Evolutionary conservation across 2,113 vertebrate species (phyloP).

Genomic region (Phainopepla nitens): DNA sequence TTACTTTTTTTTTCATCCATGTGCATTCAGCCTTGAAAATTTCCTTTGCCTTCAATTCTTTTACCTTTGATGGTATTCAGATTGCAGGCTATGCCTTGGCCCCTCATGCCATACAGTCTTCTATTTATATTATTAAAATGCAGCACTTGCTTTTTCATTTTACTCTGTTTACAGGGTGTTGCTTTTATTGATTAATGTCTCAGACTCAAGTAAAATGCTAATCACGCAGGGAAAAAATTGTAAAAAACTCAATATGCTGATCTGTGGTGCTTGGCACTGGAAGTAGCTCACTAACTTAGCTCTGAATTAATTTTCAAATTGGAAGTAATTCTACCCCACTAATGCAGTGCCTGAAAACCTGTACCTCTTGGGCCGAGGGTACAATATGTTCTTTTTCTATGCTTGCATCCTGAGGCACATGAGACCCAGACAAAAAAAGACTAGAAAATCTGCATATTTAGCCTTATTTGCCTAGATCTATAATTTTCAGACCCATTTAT

Average conservation of each 20-base stretch:
- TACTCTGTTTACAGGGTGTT: slow-evolving; percentile 42
- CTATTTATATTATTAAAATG: slow-evolving; percentile 40
- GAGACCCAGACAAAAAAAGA: background rate
- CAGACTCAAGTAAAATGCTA: slow-evolving; percentile 60
- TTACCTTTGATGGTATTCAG: slow-evolving; percentile 29
- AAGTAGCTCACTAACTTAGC: background rate
- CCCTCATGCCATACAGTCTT: slow-evolving; percentile 6
- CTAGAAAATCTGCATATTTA: background rate
- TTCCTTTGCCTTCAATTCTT: slow-evolving; percentile 48
- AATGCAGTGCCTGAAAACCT: background rate
- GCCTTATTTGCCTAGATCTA: background rate
- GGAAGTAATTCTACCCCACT: background rate
- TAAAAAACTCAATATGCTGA: slow-evolving; percentile 22
- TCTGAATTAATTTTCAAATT: background rate
- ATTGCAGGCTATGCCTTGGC: slow-evolving; percentile 14
- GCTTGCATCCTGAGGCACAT: accelerated
- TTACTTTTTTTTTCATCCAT: background rate
- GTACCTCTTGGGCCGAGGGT: background rate
- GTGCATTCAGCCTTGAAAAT: slow-evolving; percentile 21
- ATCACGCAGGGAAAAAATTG: background rate
- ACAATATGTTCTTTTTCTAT: background rate
- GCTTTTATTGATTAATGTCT: slow-evolving; percentile 64
- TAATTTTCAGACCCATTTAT: background rate
- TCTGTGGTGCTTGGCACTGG: background rate
- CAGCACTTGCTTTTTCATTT: slow-evolving; percentile 34